Evolutionary conservation across 2,113 vertebrate species (phyloP), one percentile per base, ranked within the genome.

Genomic region (Corythaeola cristata): DNA sequence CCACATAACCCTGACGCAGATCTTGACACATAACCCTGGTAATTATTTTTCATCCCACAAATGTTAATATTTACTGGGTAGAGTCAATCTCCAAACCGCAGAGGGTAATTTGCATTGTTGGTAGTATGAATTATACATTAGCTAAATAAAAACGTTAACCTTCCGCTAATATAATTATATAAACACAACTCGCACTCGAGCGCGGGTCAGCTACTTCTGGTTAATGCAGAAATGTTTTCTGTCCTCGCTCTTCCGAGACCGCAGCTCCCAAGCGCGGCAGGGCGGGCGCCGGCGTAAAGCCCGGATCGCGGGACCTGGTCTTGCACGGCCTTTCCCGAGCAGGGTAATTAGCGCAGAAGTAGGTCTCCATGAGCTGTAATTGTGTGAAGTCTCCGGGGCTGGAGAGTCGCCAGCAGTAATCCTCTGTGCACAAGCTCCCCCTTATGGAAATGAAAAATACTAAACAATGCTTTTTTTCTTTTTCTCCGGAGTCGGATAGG

Each of bases 371-470:
- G 79, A 69, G 86, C 68, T 53, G 58, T 2, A 58, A 5, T 8
- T 73, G 71, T 17, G 72, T 63, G 33, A 84, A 71, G 47, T 53
- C 90, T 72, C 80, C 13, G 85, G 89, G 91, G 75, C 69, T 45
- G 85, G 69, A 88, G 55, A 76, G 56, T 5, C 71, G 41, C 66
- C 87, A 62, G 28, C 22, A 74, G 39, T 75, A 77, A 98, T 98
- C 96, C 95, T 96, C 97, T 98, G 96, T 97, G 92, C 98, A 97
- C 98, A 98, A 82, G 98, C 98, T 98, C 98, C 98, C 98, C 97
- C 98, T 98, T 93, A 98, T 98, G 98, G 98, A 98, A 97, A 98
- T 12, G 78, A 97, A 91, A 96, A 96, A 96, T 47, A 96, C 89
- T 79, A 64, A 95, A 78, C 63, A 44, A 76, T 37, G 69, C 30